Evolutionary conservation across 2,888 invertebrate species (phyloP).

Genomic region (Synergus japonicus): DNA sequence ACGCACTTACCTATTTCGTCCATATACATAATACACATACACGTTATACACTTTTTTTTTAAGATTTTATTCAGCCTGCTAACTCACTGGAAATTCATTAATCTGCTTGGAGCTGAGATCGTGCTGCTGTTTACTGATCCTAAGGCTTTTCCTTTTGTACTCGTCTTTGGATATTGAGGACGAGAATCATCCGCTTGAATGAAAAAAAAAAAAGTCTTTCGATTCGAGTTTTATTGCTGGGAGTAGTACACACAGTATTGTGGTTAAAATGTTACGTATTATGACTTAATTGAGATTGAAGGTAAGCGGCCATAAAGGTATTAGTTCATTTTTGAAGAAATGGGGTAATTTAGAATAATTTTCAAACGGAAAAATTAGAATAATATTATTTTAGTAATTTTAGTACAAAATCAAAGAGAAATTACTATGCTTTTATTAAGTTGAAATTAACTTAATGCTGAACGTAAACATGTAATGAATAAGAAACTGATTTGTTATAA

Average conservation of each 20-base stretch:
- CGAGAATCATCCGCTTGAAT: slow-evolving; percentile 23
- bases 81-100: slow-evolving; percentile 62
- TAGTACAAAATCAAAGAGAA: too few species aligned
- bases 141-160: slow-evolving; percentile 24
- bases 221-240: slow-evolving; percentile 1
- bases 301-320: neutral
- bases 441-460: too few species aligned
- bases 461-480: too few species aligned
- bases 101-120: slow-evolving; percentile 47
- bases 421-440: too few species aligned
- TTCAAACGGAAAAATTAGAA: too few species aligned
- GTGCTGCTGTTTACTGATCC: slow-evolving; percentile 22
- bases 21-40: neutral
- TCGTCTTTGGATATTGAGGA: slow-evolving; percentile 8
- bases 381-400: too few species aligned
- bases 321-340: slow-evolving; percentile 11
- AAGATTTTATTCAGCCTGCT: slow-evolving; percentile 56
- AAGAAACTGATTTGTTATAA: too few species aligned
- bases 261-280: neutral
- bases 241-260: neutral
- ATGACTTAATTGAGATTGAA: slow-evolving; percentile 48
- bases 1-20: slow-evolving; percentile 23
- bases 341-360: too few species aligned
- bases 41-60: slow-evolving; percentile 43
- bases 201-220: slow-evolving; percentile 9